Conservation (phyloP, 92 coral and sea anemone genomes). For the Virgularia gustaviana region DNA sequence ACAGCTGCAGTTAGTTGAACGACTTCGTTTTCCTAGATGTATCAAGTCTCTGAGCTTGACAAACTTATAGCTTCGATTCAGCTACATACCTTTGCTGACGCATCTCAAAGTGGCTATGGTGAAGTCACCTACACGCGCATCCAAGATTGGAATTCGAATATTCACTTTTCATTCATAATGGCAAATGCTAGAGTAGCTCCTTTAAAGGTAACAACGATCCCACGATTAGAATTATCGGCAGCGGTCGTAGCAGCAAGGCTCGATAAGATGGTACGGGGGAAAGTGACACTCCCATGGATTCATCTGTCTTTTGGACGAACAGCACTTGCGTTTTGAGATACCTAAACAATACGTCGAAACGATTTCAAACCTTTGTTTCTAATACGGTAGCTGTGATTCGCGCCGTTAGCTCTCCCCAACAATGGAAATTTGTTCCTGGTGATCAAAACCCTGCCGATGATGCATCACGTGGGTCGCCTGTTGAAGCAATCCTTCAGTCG, state of each 20-base stretch:
- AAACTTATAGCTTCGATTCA: background rate
- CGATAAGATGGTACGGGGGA: conserved; percentile 31
- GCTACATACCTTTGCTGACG: conserved; percentile 21
- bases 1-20: background rate
- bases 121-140: conserved; percentile 35
- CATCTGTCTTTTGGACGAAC: conserved; percentile 36
- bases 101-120: conserved; percentile 40
- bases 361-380: conserved; percentile 45
- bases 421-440: conserved; percentile 42
- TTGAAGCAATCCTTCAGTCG: conserved; percentile 1
- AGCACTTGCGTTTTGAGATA: conserved; percentile 38
- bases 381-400: conserved; percentile 35
- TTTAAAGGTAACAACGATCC: conserved; percentile 33
- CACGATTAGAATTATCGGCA: conserved; percentile 51
- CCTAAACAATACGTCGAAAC: conserved; percentile 24
- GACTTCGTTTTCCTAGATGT: background rate
- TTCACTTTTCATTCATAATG: conserved; percentile 31
- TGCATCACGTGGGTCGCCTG: conserved; percentile 35
- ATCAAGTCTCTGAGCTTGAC: background rate
- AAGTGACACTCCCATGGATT: background rate
- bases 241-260: conserved; percentile 48
- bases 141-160: background rate
- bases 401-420: conserved; percentile 32
- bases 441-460: conserved; percentile 33
- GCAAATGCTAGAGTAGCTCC: conserved; percentile 43